A percentile compares a stretch with the other conserved stretches of the same genome.
Conservation (phyloP, 1,140 invertebrate genomes). For the Metaphire vulgaris region DNA sequence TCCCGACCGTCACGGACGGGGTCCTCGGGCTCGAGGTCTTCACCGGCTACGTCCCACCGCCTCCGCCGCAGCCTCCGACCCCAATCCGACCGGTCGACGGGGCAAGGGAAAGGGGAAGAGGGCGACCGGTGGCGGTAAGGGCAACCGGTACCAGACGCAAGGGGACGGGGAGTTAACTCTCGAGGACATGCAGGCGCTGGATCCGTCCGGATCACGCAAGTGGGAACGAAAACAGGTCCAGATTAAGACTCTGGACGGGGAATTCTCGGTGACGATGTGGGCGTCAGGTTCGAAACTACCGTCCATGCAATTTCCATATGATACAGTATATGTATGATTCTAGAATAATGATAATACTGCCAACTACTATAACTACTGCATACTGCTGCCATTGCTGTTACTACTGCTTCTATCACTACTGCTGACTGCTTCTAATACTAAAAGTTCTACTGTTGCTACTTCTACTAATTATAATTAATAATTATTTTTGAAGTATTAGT, state of each 20-base stretch:
- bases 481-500: too few relatives aligned
- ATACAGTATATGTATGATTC: too few relatives aligned
- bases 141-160: not conserved
- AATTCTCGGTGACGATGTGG: conserved; percentile 98
- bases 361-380: too few relatives aligned
- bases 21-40: conserved; percentile 63
- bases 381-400: too few relatives aligned
- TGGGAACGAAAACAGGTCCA: conserved; percentile 98
- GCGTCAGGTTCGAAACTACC: conserved; percentile 76
- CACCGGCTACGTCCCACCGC: conserved; percentile 66
- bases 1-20: conserved; percentile 58
- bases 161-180: conserved; percentile 39
- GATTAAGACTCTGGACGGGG: conserved; percentile 94
- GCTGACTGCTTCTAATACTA: too few relatives aligned
- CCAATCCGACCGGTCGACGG: too few relatives aligned
- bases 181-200: conserved; percentile 33
- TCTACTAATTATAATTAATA: too few relatives aligned
- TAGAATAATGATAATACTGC: too few relatives aligned
- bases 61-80: conserved; percentile 46
- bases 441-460: too few relatives aligned
- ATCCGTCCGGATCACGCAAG: conserved; percentile 57
- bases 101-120: conserved; percentile 46
- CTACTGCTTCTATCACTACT: too few relatives aligned
- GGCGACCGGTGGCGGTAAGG: conserved; percentile 40
- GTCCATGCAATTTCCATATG: too few relatives aligned